These are phyloP conservation scores for Oikopleura dioica DNA, from an alignment of 23 tunicate genomes.

Conservation along the genomic window DNA sequence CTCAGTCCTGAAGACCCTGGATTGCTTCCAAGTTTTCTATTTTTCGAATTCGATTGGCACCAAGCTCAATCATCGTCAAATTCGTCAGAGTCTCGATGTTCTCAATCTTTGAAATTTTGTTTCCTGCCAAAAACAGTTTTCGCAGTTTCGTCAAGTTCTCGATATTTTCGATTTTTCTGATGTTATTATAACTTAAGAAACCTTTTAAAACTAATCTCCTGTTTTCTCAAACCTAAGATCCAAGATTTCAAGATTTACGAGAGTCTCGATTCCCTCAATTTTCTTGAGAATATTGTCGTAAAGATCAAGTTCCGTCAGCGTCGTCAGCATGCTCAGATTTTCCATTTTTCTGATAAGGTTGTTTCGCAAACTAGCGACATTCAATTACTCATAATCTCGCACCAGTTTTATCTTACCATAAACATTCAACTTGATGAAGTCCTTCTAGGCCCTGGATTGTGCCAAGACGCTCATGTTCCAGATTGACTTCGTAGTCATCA, in stretches of 20 bases:
- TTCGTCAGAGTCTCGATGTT: conserved; percentile 25
- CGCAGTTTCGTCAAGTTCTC: too few species aligned
- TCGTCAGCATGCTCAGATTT: conserved; percentile 30
- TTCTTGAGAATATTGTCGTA: conserved; percentile 63
- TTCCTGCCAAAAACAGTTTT: conserved; percentile 67
- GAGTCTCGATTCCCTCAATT: conserved; percentile 40
- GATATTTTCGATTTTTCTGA: too few species aligned
- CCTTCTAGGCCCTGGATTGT: conserved; percentile 40
- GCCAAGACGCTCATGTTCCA: conserved; percentile 67
- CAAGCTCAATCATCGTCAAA: conserved; percentile 35
- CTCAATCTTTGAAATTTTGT: conserved; percentile 41
- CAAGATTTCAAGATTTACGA: conserved; percentile 25
- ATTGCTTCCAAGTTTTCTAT: conserved; percentile 35
- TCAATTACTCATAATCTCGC: too few species aligned
- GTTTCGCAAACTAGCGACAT: conserved; percentile 54
- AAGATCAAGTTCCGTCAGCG: conserved; percentile 37
- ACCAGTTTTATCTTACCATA: too few species aligned
- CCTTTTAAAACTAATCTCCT: too few species aligned
- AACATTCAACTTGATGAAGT: conserved; percentile 32
- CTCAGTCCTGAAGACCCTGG: too few species aligned
- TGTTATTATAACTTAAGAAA: too few species aligned
- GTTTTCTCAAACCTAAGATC: too few species aligned
- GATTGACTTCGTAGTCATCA: too few species aligned
- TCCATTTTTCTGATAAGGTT: conserved; percentile 37
- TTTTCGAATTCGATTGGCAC: conserved; percentile 45